Percentiles rank a stretch among this genome's conserved stretches.
Evolutionary conservation across 2,797 vertebrate genomes (phyloP).

Genomic region (Arremon aurantiirostris): DNA sequence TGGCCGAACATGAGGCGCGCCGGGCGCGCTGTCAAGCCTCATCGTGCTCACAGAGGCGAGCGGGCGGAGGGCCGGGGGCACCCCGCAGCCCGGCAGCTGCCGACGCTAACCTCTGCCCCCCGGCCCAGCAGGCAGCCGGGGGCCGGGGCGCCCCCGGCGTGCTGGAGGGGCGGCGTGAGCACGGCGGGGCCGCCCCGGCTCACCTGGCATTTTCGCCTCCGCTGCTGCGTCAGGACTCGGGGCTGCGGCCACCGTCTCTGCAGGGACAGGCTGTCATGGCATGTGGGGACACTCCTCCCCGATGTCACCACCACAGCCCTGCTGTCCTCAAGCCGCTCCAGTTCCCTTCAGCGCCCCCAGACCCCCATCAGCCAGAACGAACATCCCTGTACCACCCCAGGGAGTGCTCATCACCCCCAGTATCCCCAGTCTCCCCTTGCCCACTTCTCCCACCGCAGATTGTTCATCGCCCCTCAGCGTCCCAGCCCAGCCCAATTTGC

Average conservation of each 20-base stretch:
- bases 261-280: neutral
- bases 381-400: neutral
- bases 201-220: conserved; percentile 34
- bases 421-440: neutral
- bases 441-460: neutral
- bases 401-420: neutral
- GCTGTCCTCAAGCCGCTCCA: rapidly evolving
- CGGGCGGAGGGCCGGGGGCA: conserved; percentile 25
- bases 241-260: conserved; percentile 5
- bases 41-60: conserved; percentile 45
- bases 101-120: conserved; percentile 59
- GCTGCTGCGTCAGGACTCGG: neutral
- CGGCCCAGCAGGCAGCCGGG: conserved; percentile 1
- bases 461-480: neutral
- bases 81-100: conserved; percentile 40
- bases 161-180: neutral
- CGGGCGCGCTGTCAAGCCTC: conserved; percentile 50
- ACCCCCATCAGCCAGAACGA: neutral
- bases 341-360: neutral
- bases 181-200: neutral
- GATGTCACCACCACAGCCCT: neutral
- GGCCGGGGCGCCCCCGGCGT: neutral
- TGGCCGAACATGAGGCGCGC: neutral
- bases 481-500: neutral
- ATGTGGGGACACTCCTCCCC: rapidly evolving